Percentiles rank a stretch among this genome's conserved stretches.
Evolutionary conservation across 2,797 vertebrate species (phyloP).

Genomic region (Molossus alvarezi): DNA sequence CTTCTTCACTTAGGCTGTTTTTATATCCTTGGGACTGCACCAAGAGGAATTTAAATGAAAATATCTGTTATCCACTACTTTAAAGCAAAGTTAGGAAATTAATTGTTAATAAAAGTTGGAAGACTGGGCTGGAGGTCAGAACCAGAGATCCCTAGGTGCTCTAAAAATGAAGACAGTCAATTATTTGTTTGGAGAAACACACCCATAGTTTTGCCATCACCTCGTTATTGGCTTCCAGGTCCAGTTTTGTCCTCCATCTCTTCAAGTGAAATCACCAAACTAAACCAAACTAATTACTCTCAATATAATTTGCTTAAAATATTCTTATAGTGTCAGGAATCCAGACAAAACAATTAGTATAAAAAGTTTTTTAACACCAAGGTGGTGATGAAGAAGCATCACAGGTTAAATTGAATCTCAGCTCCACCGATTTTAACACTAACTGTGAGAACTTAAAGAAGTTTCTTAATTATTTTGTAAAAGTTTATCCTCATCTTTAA

Average conservation of each 20-base stretch:
- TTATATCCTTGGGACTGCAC: not conserved
- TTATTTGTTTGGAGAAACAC: conserved; percentile 26
- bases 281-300: conserved; percentile 53
- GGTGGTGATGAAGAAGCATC: not conserved
- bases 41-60: not conserved
- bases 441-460: not conserved
- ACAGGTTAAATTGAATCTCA: not conserved
- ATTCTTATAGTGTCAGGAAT: conserved; percentile 18
- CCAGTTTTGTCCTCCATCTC: conserved; percentile 24
- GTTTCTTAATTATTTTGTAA: not conserved
- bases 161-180: conserved; percentile 34
- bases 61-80: not conserved
- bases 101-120: conserved; percentile 47
- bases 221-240: conserved; percentile 13
- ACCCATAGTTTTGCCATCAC: conserved; percentile 12
- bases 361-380: not conserved
- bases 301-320: conserved; percentile 63
- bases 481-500: not conserved
- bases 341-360: conserved; percentile 57
- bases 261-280: conserved; percentile 62
- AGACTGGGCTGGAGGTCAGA: not conserved
- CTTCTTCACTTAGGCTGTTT: not conserved
- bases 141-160: not conserved
- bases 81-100: conserved; percentile 36
- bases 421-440: not conserved